Evolutionary conservation across 2,113 vertebrate genomes (phyloP).

Genomic region (Lates calcarifer): DNA sequence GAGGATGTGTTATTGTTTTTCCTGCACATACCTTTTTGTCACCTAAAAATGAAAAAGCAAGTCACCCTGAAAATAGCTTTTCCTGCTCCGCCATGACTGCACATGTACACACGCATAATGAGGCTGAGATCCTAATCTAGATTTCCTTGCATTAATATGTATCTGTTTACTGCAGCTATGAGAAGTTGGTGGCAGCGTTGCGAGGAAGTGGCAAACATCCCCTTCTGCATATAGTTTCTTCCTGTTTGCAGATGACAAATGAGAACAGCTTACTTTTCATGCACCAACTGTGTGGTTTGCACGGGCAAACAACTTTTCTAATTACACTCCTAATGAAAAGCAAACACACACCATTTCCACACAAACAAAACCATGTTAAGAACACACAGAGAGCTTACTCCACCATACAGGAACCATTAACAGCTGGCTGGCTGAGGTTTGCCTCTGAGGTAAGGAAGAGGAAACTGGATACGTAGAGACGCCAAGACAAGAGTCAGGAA

Average conservation of each 20-base stretch:
- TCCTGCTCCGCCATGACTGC: slow-evolving; percentile 30
- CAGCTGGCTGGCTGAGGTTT: slow-evolving; percentile 49
- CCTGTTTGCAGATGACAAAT: slow-evolving; percentile 58
- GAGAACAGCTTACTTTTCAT: slow-evolving; percentile 43
- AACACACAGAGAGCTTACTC: slow-evolving; percentile 11
- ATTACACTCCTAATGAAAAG: slow-evolving; percentile 67
- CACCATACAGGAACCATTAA: slow-evolving; percentile 58
- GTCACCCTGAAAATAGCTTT: slow-evolving; percentile 53
- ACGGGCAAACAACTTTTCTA: slow-evolving; percentile 57
- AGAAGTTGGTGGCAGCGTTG: slow-evolving; percentile 9
- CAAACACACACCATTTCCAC: slow-evolving; percentile 51
- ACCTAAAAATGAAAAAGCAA: slow-evolving; percentile 34
- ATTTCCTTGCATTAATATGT: slow-evolving; percentile 48
- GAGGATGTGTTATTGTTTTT: slow-evolving; percentile 34
- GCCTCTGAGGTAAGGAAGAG: slow-evolving; percentile 52
- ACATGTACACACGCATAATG: slow-evolving; percentile 16
- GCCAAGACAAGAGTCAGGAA: slow-evolving; percentile 25
- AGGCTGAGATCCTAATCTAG: slow-evolving; percentile 49
- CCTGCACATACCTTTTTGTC: slow-evolving; percentile 34
- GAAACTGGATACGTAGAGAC: slow-evolving; percentile 50
- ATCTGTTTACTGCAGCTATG: slow-evolving; percentile 60
- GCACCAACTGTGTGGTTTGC: slow-evolving; percentile 31
- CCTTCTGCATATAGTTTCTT: slow-evolving; percentile 36
- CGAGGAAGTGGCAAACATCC: slow-evolving; percentile 51
- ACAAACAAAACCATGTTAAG: slow-evolving; percentile 25